These are phyloP conservation scores for Lamellibrachia columna DNA, from an alignment of 2,888 invertebrate genomes.

Conservation along the genomic window DNA sequence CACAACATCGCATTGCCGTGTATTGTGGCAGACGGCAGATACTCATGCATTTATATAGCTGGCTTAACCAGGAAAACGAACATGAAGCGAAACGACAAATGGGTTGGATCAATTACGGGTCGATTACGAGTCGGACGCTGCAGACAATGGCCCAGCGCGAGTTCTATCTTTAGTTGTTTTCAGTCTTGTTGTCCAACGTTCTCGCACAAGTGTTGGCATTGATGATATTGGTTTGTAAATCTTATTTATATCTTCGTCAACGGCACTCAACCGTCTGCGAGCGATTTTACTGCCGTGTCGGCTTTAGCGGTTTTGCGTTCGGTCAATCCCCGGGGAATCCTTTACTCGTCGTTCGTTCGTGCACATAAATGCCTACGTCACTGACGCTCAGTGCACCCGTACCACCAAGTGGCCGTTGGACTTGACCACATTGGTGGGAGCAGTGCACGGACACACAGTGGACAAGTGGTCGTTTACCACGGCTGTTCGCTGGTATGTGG, in stretches of 20 bases:
- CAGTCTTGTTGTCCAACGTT: not conserved
- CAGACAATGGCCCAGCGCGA: not conserved
- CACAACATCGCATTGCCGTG: not conserved
- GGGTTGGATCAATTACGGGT: not conserved
- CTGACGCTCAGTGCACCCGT: not conserved
- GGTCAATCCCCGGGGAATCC: not conserved
- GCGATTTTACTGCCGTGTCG: not conserved
- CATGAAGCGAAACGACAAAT: not conserved
- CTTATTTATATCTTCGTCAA: not conserved
- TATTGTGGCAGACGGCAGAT: not conserved
- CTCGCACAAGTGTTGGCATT: not conserved
- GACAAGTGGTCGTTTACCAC: not conserved
- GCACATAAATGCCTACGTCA: not conserved
- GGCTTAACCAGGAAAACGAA: not conserved
- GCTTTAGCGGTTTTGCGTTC: not conserved
- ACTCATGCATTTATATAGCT: conserved; percentile 12
- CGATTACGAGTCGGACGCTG: not conserved
- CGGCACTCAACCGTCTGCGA: not conserved
- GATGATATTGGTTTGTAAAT: not conserved
- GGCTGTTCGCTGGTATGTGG: not conserved
- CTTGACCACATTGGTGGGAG: not conserved
- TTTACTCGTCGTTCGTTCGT: not conserved
- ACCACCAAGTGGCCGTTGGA: not conserved
- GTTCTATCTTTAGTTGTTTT: not conserved
- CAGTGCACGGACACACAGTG: not conserved